Conservation (phyloP, 2,797 vertebrate species). For the Anguilla pacifica region DNA sequence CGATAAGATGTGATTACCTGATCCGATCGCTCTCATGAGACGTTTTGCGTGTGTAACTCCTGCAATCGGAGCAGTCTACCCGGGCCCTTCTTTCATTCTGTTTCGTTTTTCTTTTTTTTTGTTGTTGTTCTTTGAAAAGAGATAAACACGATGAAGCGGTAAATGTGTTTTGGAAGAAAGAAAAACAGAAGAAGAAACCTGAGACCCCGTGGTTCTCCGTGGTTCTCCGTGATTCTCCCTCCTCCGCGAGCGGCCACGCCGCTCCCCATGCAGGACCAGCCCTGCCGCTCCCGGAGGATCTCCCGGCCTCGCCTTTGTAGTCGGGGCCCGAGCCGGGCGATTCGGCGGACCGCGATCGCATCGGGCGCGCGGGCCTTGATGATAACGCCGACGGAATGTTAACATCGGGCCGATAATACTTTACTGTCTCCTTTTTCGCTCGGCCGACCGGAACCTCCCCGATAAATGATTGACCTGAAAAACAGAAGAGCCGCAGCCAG, state of each 20-base stretch:
- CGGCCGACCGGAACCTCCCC: conserved; percentile 56
- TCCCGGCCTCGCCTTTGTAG: conserved; percentile 35
- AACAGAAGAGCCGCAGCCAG: conserved; percentile 18
- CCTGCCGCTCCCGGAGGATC: background rate
- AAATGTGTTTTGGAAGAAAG: background rate
- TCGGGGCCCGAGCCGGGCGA: conserved; percentile 42
- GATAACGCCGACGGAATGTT: conserved; percentile 67
- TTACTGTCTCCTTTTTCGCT: conserved; percentile 62
- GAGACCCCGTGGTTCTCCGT: too few species aligned
- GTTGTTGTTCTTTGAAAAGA: background rate
- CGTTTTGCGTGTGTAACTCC: conserved; percentile 36
- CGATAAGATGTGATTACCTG: conserved; percentile 48
- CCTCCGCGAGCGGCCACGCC: background rate
- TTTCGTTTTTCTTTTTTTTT: background rate
- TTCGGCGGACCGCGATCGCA: conserved; percentile 42
- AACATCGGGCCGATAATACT: conserved; percentile 61
- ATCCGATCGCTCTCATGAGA: conserved; percentile 36
- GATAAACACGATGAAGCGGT: background rate
- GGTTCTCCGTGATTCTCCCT: background rate
- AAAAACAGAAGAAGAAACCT: background rate
- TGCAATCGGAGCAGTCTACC: background rate
- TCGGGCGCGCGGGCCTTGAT: conserved; percentile 55
- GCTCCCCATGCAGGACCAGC: background rate
- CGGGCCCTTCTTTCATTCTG: too few species aligned
- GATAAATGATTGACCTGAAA: conserved; percentile 40